Base-by-base conservation (phyloP, 2,888 invertebrate species). In the Luffia ferchaultella region DNA sequence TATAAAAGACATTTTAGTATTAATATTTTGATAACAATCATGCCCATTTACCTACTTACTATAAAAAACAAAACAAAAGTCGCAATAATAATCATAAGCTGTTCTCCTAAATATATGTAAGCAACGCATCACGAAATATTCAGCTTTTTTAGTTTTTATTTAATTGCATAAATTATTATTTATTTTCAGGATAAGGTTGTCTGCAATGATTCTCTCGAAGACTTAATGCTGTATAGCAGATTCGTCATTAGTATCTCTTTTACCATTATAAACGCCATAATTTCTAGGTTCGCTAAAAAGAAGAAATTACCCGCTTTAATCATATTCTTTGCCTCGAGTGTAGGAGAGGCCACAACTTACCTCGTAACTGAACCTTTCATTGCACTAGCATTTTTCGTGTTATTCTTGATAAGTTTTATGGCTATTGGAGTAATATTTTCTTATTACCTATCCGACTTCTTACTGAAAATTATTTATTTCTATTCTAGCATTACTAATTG, bases 161-260 rank as follows among this genome's bases (percentile, higher is more conserved):
- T n/a, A n/a, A n/a, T n/a, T n/a, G n/a, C n/a, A n/a, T n/a, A n/a
- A n/a, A n/a, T n/a, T n/a, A n/a, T 12, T 30, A 30, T 30, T 30
- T n/a, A 12, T 12, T 30, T 30, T 12, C 30, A 30, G 30, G 30
- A 30, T 12, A 30, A 3, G 3, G 46, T 12, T 20, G 43, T 60
- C 0, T 78, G 78, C 52, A 62, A 55, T 16, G 67, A 64, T 45
- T 60, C 60, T 0, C 72, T 79, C 47, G 69, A 72, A 47, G 71
- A 73, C 58, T 75, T 76, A 58, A 79, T 78, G 0, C 73, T 78
- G 41, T 74, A 73, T 71, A 74, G 76, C 0, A 78, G 78, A 1
- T 75, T 78, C 55, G 75, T 68, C 0, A 76, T 78, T 50, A 78
- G 79, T 0, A 55, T 78, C 19, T 75, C 76, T 0, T 79, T 78